These are phyloP conservation scores for Nannobrachium achirus DNA, from an alignment of 2,113 vertebrate genomes.

Conservation along the genomic window DNA sequence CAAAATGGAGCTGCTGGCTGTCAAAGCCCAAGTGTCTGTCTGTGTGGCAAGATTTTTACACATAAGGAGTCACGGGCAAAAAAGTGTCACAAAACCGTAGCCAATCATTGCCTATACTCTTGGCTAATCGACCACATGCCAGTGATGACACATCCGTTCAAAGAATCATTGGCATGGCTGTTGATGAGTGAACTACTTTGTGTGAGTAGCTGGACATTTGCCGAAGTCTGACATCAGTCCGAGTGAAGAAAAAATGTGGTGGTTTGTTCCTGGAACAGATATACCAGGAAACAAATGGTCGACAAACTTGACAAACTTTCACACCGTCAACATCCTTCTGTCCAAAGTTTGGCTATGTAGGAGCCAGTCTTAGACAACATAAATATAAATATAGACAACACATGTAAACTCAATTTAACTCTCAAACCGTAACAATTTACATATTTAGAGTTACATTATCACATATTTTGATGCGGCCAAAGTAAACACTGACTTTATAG, in stretches of 20 bases:
- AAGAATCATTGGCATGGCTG: background rate
- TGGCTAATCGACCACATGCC: no score
- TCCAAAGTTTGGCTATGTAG: conserved; percentile 2
- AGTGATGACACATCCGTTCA: no score
- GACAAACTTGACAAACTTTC: conserved; percentile 43
- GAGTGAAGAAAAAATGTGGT: background rate
- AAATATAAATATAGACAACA: background rate
- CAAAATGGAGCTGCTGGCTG: no score
- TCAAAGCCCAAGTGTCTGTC: no score
- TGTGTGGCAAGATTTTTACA: no score
- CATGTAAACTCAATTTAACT: background rate
- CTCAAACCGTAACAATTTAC: no score
- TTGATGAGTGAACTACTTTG: background rate
- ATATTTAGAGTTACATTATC: background rate
- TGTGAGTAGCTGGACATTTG: background rate
- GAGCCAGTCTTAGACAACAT: background rate
- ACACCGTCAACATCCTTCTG: conserved; percentile 7
- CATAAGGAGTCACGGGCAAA: no score
- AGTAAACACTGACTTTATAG: background rate
- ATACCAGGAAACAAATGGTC: conserved; percentile 1
- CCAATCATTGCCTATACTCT: no score
- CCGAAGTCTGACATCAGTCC: background rate
- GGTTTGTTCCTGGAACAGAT: conserved; percentile 11
- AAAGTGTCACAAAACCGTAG: no score
- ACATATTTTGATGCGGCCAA: background rate